These are phyloP conservation scores for Leucosticte australis DNA, from an alignment of 2,113 vertebrate genomes.

Conservation along the genomic window DNA sequence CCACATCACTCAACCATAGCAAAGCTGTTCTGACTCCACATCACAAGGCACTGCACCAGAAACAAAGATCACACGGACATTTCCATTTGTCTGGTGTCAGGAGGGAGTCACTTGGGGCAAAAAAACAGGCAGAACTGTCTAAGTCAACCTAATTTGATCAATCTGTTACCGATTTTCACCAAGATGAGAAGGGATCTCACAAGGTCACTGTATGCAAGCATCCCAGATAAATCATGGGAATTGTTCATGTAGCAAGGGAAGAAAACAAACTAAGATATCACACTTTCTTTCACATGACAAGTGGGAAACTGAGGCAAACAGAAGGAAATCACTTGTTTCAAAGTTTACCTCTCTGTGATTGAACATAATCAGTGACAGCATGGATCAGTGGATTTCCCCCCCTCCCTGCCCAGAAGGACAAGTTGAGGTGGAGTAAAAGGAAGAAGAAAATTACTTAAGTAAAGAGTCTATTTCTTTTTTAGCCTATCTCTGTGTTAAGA, in stretches of 20 bases:
- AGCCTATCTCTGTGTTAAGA: background rate
- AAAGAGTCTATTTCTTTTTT: background rate
- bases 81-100: slow-evolving; percentile 14
- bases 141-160: background rate
- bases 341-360: background rate
- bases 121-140: background rate
- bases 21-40: slow-evolving; percentile 23
- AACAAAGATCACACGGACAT: background rate
- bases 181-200: background rate
- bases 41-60: slow-evolving; percentile 9
- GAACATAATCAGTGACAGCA: background rate
- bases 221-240: background rate
- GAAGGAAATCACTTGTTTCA: background rate
- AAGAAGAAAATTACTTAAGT: background rate
- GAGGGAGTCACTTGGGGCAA: background rate
- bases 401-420: background rate
- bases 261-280: background rate
- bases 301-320: background rate
- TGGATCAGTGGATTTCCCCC: background rate
- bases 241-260: background rate
- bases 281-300: background rate
- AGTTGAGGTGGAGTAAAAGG: background rate
- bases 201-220: background rate
- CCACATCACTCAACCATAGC: background rate
- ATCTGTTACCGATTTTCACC: background rate